phyloP scores from a whole-genome alignment of 2,888 invertebrate genomes.

The Zaprionus lineosus region DNA sequence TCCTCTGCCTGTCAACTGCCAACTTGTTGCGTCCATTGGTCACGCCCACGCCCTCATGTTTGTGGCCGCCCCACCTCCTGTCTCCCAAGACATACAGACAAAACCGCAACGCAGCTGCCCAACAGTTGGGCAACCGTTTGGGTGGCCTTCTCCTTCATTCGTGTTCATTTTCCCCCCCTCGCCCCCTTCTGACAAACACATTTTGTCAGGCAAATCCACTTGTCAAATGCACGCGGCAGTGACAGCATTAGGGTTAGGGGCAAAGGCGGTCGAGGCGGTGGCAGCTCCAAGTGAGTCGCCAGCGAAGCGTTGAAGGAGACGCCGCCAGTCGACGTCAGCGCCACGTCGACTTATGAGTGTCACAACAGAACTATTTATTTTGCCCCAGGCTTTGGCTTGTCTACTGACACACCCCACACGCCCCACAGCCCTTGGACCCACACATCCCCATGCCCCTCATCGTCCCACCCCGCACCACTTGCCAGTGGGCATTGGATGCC shows the following conservation, averaged over 20 bases:
- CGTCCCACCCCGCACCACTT: not conserved
- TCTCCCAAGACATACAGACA: not conserved
- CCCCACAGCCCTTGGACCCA: not conserved
- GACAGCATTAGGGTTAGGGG: not conserved
- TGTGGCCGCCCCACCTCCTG: not conserved
- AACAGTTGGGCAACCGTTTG: conserved; percentile 37
- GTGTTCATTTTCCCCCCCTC: not conserved
- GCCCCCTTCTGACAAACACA: not conserved
- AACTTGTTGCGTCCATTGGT: conserved; percentile 48
- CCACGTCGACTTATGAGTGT: conserved; percentile 66
- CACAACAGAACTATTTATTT: conserved; percentile 75
- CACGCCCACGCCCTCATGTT: conserved; percentile 31
- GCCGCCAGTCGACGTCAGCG: conserved; percentile 16
- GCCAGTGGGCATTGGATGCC: conserved; percentile 14
- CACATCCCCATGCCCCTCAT: not conserved
- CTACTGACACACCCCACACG: not conserved
- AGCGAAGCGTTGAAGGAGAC: conserved; percentile 43
- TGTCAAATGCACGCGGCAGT: conserved; percentile 46
- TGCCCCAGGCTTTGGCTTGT: conserved; percentile 15
- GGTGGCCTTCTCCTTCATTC: not conserved
- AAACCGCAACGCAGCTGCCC: conserved; percentile 48
- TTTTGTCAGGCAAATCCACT: conserved; percentile 40
- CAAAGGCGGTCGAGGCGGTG: not conserved
- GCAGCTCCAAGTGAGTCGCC: conserved; percentile 23
- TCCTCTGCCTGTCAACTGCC: conserved; percentile 36